These are phyloP conservation scores for Arctia plantaginis DNA, from an alignment of 2,888 invertebrate genomes.

Conservation along the genomic window DNA sequence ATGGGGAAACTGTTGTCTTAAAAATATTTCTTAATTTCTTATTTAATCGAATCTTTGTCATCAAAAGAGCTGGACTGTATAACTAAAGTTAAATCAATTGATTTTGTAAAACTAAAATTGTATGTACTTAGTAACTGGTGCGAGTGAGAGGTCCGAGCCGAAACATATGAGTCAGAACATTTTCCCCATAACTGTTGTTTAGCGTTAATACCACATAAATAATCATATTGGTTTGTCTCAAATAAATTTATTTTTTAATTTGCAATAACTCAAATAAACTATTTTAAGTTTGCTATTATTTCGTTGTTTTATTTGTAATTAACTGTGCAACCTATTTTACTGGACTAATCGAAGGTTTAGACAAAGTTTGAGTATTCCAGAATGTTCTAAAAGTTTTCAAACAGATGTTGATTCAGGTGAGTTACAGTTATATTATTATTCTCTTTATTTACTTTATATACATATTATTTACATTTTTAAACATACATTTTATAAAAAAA, in stretches of 20 bases:
- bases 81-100: no score
- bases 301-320: conserved; percentile 30
- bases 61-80: not conserved
- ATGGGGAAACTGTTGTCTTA: not conserved
- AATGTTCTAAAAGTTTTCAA: no score
- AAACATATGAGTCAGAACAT: not conserved
- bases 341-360: not conserved
- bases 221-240: conserved; percentile 1
- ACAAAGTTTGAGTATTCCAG: no score
- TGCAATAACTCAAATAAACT: conserved; percentile 28
- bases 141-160: not conserved
- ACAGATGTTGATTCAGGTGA: no score
- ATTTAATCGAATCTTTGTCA: not conserved
- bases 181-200: not conserved
- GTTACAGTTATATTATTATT: no score
- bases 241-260: conserved; percentile 23
- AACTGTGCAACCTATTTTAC: not conserved
- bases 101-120: no score
- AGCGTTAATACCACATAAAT: not conserved
- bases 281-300: conserved; percentile 9
- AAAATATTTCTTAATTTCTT: not conserved
- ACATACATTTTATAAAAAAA: no score
- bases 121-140: no score
- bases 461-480: no score
- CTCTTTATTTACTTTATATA: no score